Evolutionary conservation across 2,888 invertebrate genomes (phyloP).

Genomic region (Allacma fusca): DNA sequence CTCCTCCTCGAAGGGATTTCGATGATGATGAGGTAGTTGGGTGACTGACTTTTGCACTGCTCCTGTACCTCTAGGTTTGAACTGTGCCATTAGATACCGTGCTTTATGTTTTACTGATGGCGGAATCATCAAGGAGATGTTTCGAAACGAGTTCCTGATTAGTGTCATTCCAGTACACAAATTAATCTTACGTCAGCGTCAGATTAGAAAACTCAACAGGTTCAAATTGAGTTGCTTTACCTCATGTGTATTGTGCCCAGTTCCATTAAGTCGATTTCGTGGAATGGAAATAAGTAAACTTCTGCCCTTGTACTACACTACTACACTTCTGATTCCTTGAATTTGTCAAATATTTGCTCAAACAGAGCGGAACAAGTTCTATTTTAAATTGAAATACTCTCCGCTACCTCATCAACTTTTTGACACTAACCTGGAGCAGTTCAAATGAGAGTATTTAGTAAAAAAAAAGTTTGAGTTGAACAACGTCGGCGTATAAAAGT

Average conservation of each 20-base stretch:
- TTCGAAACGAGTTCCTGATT: constrained; percentile 1
- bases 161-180: neutral
- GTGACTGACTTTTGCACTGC: too few relatives aligned
- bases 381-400: neutral
- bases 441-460: neutral
- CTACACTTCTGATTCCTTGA: neutral
- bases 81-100: too few relatives aligned
- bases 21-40: too few relatives aligned
- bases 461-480: constrained; percentile 12
- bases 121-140: neutral
- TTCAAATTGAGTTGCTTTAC: neutral
- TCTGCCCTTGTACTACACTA: neutral
- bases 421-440: neutral
- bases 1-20: too few relatives aligned
- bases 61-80: too few relatives aligned
- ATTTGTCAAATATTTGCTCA: constrained; percentile 1
- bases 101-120: neutral
- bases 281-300: neutral
- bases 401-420: constrained; percentile 3
- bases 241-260: neutral
- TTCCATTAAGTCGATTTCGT: neutral
- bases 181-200: neutral
- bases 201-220: constrained; percentile 8
- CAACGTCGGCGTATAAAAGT: neutral
- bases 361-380: neutral